A percentile compares a stretch with the other conserved stretches of the same genome.
These are phyloP conservation scores for Marasmarcha lunaedactyla DNA, from an alignment of 2,888 invertebrate genomes.

Conservation along the genomic window DNA sequence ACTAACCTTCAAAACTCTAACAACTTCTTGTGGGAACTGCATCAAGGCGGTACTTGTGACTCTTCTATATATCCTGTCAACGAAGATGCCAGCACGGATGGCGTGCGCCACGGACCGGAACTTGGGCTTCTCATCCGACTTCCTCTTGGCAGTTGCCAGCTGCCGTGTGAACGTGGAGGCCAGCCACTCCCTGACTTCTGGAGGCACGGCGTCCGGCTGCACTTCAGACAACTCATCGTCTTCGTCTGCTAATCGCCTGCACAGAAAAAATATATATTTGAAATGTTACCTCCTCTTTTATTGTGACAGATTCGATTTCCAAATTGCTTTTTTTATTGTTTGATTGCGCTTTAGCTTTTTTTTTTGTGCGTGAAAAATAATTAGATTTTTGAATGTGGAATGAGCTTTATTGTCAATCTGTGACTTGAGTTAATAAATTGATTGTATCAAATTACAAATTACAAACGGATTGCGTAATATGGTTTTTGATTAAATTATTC, in stretches of 20 bases:
- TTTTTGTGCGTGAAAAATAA: too few relatives aligned
- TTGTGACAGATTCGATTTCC: too few relatives aligned
- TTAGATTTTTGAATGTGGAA: too few relatives aligned
- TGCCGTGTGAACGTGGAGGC: conserved; percentile 96
- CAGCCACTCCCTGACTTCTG: conserved; percentile 96
- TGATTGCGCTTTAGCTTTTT: too few relatives aligned
- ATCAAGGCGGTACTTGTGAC: conserved; percentile 82
- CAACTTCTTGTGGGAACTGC: conserved; percentile 90
- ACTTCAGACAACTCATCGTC: conserved; percentile 97
- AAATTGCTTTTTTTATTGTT: too few relatives aligned
- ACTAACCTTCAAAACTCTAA: conserved; percentile 85
- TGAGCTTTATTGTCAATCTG: too few relatives aligned
- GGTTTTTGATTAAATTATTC: too few relatives aligned
- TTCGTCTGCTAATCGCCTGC: conserved; percentile 86
- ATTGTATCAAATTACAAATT: too few relatives aligned
- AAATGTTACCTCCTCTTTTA: too few relatives aligned
- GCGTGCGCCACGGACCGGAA: conserved; percentile 97
- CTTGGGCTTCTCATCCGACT: conserved; percentile 85
- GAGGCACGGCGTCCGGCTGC: conserved; percentile 95
- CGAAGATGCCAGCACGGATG: conserved; percentile 95
- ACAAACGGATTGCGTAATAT: too few relatives aligned
- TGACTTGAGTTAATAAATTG: too few relatives aligned
- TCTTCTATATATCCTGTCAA: conserved; percentile 91
- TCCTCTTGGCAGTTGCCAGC: conserved; percentile 81
- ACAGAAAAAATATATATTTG: too few relatives aligned